Conservation (phyloP, 2,797 vertebrate species). For the Anguilla anguilla region DNA sequence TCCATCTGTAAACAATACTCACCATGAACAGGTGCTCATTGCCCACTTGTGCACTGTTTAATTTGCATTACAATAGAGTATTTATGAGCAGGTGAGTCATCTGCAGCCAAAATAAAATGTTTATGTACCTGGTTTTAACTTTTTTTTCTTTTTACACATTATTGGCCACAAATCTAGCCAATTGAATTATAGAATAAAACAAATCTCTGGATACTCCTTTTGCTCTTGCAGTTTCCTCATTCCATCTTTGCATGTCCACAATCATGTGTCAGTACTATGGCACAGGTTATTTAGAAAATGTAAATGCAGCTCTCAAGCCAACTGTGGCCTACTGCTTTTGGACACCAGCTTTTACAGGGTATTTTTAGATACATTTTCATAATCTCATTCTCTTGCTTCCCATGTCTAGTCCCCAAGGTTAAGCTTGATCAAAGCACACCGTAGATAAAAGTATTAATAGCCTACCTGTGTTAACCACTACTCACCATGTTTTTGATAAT, state of each 20-base stretch:
- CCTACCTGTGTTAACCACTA: not conserved
- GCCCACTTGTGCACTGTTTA: not conserved
- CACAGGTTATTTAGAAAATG: not conserved
- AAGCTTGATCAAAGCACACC: not conserved
- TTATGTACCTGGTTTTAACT: not conserved
- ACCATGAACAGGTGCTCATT: slow-evolving; percentile 4
- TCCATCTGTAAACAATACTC: slow-evolving; percentile 14
- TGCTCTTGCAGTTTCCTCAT: not conserved
- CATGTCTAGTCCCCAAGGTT: slow-evolving; percentile 14
- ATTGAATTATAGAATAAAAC: not conserved
- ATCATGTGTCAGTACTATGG: not conserved
- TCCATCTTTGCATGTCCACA: not conserved
- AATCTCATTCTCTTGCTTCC: slow-evolving; percentile 15
- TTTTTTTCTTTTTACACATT: not conserved
- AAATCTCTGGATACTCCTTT: not conserved
- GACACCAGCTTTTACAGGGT: not conserved
- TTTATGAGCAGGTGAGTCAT: not conserved
- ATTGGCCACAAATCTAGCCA: not conserved
- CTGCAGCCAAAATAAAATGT: not conserved
- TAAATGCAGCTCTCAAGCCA: not conserved
- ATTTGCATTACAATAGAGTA: not conserved
- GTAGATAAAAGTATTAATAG: not conserved
- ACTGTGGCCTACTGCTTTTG: slow-evolving; percentile 9
- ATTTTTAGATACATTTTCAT: slow-evolving; percentile 26
- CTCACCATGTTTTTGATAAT: not conserved